These are phyloP conservation scores for Pteropus rufus DNA, from an alignment of 2,797 vertebrate genomes.

Conservation along the genomic window DNA sequence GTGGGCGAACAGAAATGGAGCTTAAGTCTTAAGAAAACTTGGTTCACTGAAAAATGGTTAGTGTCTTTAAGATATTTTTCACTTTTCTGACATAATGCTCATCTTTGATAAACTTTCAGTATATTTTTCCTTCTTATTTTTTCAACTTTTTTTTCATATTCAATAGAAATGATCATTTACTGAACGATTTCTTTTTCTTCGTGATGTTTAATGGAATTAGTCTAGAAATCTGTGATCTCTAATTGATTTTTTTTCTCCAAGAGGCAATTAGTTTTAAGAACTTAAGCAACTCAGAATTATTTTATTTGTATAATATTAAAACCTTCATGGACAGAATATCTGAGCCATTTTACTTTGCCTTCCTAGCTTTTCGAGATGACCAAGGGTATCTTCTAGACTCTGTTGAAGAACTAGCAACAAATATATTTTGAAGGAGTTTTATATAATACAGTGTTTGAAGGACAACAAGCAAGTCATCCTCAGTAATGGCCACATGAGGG, in stretches of 20 bases:
- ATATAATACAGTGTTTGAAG: constrained; percentile 58
- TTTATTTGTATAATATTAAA: constrained; percentile 72
- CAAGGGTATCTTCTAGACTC: constrained; percentile 39
- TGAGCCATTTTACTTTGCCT: constrained; percentile 51
- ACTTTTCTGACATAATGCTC: constrained; percentile 50
- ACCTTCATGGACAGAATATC: constrained; percentile 73
- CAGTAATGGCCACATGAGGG: background rate
- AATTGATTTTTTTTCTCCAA: constrained; percentile 78
- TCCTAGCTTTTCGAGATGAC: background rate
- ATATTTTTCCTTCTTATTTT: constrained; percentile 52
- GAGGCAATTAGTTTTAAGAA: constrained; percentile 77
- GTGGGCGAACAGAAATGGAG: background rate
- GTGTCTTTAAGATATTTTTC: constrained; percentile 4
- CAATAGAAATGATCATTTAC: constrained; percentile 75
- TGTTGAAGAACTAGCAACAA: constrained; percentile 35
- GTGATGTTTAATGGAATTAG: constrained; percentile 80
- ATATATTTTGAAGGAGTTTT: constrained; percentile 68
- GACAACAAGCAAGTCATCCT: constrained; percentile 52
- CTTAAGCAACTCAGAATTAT: constrained; percentile 78
- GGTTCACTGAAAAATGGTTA: background rate
- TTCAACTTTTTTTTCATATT: constrained; percentile 46
- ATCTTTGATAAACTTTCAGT: constrained; percentile 69
- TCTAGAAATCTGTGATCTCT: constrained; percentile 78
- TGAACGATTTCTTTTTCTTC: constrained; percentile 76
- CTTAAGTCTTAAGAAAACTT: background rate